Evolutionary conservation across 2,113 vertebrate species (phyloP).

Genomic region (Potamarius usumacintae): DNA sequence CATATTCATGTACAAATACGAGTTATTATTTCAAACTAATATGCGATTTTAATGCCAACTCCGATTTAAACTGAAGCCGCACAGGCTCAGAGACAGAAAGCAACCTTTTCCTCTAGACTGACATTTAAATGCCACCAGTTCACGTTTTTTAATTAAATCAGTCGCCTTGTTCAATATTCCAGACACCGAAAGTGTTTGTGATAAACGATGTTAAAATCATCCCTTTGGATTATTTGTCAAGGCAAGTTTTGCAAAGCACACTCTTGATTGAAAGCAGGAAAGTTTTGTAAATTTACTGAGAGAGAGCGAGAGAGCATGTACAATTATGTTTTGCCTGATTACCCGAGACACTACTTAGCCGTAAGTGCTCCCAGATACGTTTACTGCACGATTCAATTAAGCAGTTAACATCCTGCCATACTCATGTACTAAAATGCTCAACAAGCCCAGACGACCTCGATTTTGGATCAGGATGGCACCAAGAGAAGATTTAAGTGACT

Average conservation of each 20-base stretch:
- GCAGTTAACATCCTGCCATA: not conserved
- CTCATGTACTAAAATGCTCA: not conserved
- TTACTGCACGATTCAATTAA: not conserved
- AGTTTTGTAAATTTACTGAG: constrained; percentile 10
- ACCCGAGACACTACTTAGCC: constrained; percentile 34
- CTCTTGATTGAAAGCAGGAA: constrained; percentile 8
- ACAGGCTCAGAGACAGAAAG: constrained; percentile 26
- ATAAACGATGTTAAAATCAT: not conserved
- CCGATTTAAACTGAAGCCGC: constrained; percentile 6
- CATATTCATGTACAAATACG: not conserved
- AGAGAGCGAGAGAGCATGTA: not conserved
- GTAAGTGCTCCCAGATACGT: not conserved
- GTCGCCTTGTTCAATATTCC: not conserved
- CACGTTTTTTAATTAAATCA: not conserved
- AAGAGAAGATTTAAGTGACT: not conserved
- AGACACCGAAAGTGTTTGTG: not conserved
- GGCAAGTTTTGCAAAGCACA: not conserved
- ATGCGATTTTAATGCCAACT: constrained; percentile 3
- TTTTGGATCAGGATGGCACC: not conserved
- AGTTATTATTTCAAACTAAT: constrained; percentile 13
- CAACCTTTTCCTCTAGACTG: constrained; percentile 16
- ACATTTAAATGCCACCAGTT: constrained; percentile 49
- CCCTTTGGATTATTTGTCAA: not conserved
- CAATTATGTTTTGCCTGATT: constrained; percentile 42
- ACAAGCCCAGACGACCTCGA: not conserved